phyloP scores from a whole-genome alignment of 2,113 vertebrate species.

The Axis porcinus region DNA sequence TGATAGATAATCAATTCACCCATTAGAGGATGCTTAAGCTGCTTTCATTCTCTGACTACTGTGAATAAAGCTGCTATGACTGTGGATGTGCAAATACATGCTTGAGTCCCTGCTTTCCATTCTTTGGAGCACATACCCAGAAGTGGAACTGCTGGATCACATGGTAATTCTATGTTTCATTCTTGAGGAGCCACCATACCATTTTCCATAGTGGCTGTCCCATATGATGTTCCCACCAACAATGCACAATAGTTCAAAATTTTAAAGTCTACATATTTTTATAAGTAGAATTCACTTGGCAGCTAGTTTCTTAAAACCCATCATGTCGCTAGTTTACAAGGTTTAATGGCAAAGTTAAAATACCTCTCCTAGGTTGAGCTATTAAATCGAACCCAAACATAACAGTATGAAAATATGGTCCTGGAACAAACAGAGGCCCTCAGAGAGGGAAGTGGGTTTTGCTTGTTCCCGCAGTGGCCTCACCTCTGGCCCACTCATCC shows the following conservation, averaged over 20 bases:
- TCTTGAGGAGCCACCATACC: not conserved
- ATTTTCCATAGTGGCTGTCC: not conserved
- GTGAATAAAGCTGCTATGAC: not conserved
- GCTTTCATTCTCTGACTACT: no score
- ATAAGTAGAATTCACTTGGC: not conserved
- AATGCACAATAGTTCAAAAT: not conserved
- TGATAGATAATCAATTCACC: not conserved
- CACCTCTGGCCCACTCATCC: not conserved
- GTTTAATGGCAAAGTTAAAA: not conserved
- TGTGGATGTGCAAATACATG: not conserved
- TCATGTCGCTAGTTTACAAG: not conserved
- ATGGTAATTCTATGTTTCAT: not conserved
- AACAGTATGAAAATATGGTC: not conserved
- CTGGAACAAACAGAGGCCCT: not conserved
- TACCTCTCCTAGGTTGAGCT: not conserved
- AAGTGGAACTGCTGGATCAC: not conserved
- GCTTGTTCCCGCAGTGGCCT: not conserved
- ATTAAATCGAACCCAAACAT: not conserved
- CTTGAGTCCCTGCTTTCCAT: not conserved
- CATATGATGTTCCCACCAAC: not conserved
- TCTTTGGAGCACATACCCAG: not conserved
- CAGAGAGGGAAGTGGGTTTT: not conserved
- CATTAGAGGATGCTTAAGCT: not conserved
- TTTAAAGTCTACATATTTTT: not conserved
- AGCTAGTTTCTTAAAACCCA: not conserved